These are phyloP conservation scores for Acanthochromis polyacanthus DNA, from an alignment of 2,113 vertebrate genomes.

Conservation along the genomic window DNA sequence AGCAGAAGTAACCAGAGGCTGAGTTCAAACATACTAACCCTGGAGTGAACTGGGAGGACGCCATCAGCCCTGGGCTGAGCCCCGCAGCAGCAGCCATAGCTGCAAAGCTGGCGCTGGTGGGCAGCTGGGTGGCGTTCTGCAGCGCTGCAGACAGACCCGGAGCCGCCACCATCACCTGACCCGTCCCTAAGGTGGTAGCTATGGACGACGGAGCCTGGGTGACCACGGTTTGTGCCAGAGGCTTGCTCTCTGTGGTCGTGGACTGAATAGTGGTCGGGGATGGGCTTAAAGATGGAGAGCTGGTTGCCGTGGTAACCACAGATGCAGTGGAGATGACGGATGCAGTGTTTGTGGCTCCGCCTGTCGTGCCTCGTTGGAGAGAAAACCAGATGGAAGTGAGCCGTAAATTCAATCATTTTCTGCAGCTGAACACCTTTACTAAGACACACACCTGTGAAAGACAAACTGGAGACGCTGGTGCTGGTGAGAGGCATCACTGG, in stretches of 20 bases:
- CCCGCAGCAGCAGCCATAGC: slow-evolving; percentile 98
- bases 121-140: slow-evolving; percentile 91
- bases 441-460: slow-evolving; percentile 87
- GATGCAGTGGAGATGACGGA: slow-evolving; percentile 95
- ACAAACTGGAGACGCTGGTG: slow-evolving; percentile 89
- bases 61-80: slow-evolving; percentile 95
- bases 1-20: neutral
- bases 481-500: slow-evolving; percentile 95
- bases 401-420: neutral
- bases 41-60: slow-evolving; percentile 93
- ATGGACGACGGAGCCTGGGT: slow-evolving; percentile 90
- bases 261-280: slow-evolving; percentile 86
- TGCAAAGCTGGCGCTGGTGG: slow-evolving; percentile 93
- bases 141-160: slow-evolving; percentile 91
- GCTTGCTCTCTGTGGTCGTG: slow-evolving; percentile 79
- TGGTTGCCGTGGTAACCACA: slow-evolving; percentile 86
- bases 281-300: slow-evolving; percentile 92
- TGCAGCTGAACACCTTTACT: neutral
- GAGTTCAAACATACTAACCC: slow-evolving; percentile 85
- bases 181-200: slow-evolving; percentile 87
- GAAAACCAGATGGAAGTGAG: neutral
- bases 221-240: slow-evolving; percentile 84
- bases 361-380: slow-evolving; percentile 86
- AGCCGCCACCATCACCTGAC: slow-evolving; percentile 95
- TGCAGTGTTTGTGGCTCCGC: slow-evolving; percentile 89